Base-by-base conservation (phyloP, 2,888 invertebrate species). In the Acleris holmiana region DNA sequence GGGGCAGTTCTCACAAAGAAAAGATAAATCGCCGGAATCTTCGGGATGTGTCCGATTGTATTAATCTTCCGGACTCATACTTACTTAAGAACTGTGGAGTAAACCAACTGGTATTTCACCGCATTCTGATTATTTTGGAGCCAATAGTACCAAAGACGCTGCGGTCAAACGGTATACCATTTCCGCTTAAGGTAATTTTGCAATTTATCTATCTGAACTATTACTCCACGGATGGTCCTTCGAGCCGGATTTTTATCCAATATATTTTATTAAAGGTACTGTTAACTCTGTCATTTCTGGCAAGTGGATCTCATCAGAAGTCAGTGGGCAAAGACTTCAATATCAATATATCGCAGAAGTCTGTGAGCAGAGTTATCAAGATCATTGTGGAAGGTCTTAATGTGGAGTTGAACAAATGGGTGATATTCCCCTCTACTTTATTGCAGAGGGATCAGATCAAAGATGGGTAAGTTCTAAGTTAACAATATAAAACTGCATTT, bases 101-200 rank as follows among this genome's bases (percentile, higher is more conserved):
- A 7, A 83, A 80, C 63, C 75, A 71, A 69, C 44, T 57, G 2
- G 75, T 85, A 40, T 85, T 83, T 56, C 81, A 83, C 67, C 77
- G 80, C 66, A 71, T 85, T 49, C 64, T 85, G 40, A 74, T 74
- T 62, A 80, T 84, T 71, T 64, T 85, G 47, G 83, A 84, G 68
- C 83, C 85, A 25, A 78, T 85, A 6, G 82, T 85, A 5, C 84
- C 85, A 0, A 82, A 79, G 67, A 83, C 80, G 21, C 83, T 83
- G 59, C 76, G 84, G 55, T 84, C 85, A 3, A 85, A 83, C 72
- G 83, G 85, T 25, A 85, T 85, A 69, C 85, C 85, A 46, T 84
- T 85, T 67, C 82, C 85, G 65, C 65, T 85, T 40, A 85, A 85
- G 80, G 85, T 84, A 69, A 66, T 13, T n/a, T 4, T 21, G 58